Percentiles rank a stretch among this genome's conserved stretches.
Evolutionary conservation across 1,140 invertebrate species (phyloP).

Genomic region (Hylaeus volcanicus): DNA sequence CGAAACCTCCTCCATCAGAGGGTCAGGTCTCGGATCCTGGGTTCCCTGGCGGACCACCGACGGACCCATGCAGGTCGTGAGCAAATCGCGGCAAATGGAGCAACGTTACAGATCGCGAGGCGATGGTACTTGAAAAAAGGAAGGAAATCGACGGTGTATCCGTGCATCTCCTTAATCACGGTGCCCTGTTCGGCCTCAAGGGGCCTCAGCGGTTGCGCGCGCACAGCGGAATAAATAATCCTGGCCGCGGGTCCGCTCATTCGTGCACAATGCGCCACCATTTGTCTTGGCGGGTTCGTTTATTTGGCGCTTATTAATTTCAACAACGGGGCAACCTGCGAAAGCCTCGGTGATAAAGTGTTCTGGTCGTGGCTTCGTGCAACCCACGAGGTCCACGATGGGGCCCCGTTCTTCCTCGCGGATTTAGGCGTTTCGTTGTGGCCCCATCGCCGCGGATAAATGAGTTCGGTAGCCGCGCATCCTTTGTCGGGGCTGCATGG

Average conservation of each 20-base stretch:
- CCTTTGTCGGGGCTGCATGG: neutral
- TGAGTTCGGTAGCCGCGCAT: slow-evolving; percentile 23
- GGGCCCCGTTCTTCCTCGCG: neutral
- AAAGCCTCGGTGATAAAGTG: slow-evolving; percentile 55
- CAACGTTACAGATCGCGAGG: slow-evolving; percentile 35
- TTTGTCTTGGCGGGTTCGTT: slow-evolving; percentile 66
- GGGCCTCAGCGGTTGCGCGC: neutral
- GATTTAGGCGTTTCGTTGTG: slow-evolving; percentile 34
- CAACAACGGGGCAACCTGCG: slow-evolving; percentile 57
- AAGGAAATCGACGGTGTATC: slow-evolving; percentile 56
- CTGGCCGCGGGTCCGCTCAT: slow-evolving; percentile 41
- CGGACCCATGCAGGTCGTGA: neutral
- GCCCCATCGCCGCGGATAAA: slow-evolving; percentile 2
- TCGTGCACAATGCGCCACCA: slow-evolving; percentile 62
- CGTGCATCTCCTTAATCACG: slow-evolving; percentile 66
- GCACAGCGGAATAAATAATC: slow-evolving; percentile 59
- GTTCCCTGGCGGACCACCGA: neutral
- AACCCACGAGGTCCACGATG: neutral
- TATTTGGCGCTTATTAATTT: slow-evolving; percentile 69
- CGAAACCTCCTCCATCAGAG: no score
- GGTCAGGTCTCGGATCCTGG: no score
- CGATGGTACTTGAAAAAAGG: slow-evolving; percentile 14
- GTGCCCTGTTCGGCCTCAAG: slow-evolving; percentile 49
- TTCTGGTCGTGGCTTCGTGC: slow-evolving; percentile 3
- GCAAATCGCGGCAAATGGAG: slow-evolving; percentile 55